Percentiles rank a stretch among this genome's conserved stretches.
Evolutionary conservation across 2,888 invertebrate species (phyloP).

Genomic region (Microchrysa polita): DNA sequence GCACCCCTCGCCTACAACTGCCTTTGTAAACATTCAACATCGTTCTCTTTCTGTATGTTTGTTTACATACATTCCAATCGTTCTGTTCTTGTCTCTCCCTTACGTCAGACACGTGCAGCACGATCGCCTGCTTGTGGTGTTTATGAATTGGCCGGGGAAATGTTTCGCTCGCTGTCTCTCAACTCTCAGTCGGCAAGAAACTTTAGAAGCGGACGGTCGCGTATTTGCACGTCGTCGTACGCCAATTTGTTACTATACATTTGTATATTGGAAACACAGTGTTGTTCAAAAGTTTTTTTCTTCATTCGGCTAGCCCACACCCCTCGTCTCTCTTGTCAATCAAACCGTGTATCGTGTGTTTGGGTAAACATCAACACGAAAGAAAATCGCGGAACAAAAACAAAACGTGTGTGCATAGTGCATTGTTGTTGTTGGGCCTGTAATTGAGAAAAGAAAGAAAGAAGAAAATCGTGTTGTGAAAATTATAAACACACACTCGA

Average conservation of each 20-base stretch:
- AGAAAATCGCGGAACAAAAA: slow-evolving; percentile 20
- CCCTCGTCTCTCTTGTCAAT: slow-evolving; percentile 7
- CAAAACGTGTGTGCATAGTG: no score
- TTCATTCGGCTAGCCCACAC: no score
- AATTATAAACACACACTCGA: background rate
- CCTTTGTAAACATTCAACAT: slow-evolving; percentile 40
- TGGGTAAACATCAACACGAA: slow-evolving; percentile 25
- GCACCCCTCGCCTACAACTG: background rate
- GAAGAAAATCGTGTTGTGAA: background rate
- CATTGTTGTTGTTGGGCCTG: no score
- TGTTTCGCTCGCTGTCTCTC: no score
- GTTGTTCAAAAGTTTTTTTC: slow-evolving; percentile 28
- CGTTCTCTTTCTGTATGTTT: background rate
- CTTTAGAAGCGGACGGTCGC: slow-evolving; percentile 45
- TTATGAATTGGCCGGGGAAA: slow-evolving; percentile 47
- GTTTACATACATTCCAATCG: slow-evolving; percentile 27
- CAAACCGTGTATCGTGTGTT: no score
- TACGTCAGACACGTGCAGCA: slow-evolving; percentile 1
- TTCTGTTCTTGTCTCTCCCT: background rate
- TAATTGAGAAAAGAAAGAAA: no score
- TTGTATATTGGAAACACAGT: no score
- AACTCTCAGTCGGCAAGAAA: slow-evolving; percentile 48
- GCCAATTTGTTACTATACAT: no score
- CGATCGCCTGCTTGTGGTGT: slow-evolving; percentile 21
- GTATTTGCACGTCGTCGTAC: slow-evolving; percentile 9